Conservation (phyloP, 1,140 invertebrate species). For the Cyclina sinensis region DNA sequence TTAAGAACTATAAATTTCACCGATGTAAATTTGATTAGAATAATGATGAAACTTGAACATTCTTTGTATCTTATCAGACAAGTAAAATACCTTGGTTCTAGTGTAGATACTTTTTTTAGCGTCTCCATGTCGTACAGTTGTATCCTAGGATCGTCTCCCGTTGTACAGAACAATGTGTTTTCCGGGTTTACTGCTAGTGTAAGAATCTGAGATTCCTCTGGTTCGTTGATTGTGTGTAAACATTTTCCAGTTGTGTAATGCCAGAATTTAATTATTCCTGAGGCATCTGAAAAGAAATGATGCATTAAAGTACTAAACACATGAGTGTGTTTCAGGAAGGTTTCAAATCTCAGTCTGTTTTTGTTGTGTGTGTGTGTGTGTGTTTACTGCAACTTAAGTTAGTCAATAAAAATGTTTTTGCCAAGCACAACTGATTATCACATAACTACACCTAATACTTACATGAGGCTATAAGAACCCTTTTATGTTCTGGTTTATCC, state of each 20-base stretch:
- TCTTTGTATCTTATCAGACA: not conserved
- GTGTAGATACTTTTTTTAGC: slow-evolving; percentile 79
- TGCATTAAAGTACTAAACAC: too few species aligned
- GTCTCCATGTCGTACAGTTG: slow-evolving; percentile 84
- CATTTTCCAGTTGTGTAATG: slow-evolving; percentile 84
- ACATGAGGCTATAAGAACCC: slow-evolving; percentile 76
- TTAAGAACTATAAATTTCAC: too few species aligned
- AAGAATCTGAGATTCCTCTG: slow-evolving; percentile 75
- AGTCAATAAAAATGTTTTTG: too few species aligned
- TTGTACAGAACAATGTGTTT: slow-evolving; percentile 79
- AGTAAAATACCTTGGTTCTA: slow-evolving; percentile 82
- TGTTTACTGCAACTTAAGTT: too few species aligned
- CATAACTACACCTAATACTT: too few species aligned
- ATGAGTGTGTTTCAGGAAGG: too few species aligned
- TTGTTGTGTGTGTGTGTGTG: too few species aligned
- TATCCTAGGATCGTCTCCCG: slow-evolving; percentile 81
- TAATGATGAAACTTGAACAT: not conserved
- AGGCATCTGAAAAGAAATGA: slow-evolving; percentile 84
- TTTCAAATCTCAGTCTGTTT: too few species aligned
- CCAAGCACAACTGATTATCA: too few species aligned
- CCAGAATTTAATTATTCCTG: slow-evolving; percentile 85
- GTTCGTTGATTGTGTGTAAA: slow-evolving; percentile 82
- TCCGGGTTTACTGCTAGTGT: slow-evolving; percentile 78
- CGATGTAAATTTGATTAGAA: too few species aligned
- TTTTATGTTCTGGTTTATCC: slow-evolving; percentile 69